Evolutionary conservation across 2,888 invertebrate species (phyloP).

Genomic region (Holacanthella duospinosa): DNA sequence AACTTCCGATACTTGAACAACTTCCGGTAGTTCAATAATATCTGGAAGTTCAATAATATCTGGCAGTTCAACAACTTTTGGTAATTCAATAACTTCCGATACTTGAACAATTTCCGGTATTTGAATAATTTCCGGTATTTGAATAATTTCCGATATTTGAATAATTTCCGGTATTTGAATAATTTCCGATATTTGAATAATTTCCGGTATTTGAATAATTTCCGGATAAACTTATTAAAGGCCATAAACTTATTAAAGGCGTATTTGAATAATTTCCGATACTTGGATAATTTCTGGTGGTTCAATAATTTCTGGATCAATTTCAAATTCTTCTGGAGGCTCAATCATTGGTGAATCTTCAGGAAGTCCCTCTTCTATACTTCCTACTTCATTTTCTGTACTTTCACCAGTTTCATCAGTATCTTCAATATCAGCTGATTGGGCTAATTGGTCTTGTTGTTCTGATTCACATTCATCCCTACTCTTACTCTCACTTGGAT

Average conservation of each 20-base stretch:
- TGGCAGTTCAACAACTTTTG: too few relatives aligned
- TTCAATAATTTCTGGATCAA: not conserved
- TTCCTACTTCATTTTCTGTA: not conserved
- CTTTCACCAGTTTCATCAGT: not conserved
- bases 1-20: too few relatives aligned
- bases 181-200: too few relatives aligned
- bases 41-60: too few relatives aligned
- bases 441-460: not conserved
- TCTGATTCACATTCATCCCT: constrained; percentile 1
- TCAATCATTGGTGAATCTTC: not conserved
- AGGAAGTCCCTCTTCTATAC: constrained; percentile 8
- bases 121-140: too few relatives aligned
- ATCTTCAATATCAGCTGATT: not conserved
- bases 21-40: too few relatives aligned
- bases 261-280: too few relatives aligned
- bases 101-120: not conserved
- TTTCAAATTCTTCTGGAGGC: not conserved
- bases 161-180: too few relatives aligned
- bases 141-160: too few relatives aligned
- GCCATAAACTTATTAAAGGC: too few relatives aligned
- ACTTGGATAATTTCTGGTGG: not conserved
- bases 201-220: too few relatives aligned
- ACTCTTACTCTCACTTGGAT: not conserved
- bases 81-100: too few relatives aligned
- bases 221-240: not conserved